phyloP scores from a whole-genome alignment of 2,113 vertebrate genomes.

The Callospermophilus lateralis region DNA sequence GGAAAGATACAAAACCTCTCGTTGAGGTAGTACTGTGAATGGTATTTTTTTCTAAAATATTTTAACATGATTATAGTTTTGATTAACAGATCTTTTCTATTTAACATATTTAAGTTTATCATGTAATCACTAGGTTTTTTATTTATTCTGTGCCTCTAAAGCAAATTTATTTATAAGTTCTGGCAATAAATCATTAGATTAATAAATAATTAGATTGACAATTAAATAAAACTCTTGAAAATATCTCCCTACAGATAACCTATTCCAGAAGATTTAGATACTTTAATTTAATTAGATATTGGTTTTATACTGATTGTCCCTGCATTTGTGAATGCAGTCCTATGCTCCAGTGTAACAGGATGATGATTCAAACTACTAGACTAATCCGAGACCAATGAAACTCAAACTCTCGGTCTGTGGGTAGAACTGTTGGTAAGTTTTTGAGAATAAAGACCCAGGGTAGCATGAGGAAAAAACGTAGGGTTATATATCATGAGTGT shows the following conservation, averaged over 20 bases:
- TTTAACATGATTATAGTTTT: neutral
- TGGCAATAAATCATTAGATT: neutral
- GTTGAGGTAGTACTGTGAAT: neutral
- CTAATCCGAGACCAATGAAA: neutral
- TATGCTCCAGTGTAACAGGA: rapidly evolving
- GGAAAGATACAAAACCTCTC: neutral
- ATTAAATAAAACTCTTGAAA: neutral
- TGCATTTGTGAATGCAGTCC: neutral
- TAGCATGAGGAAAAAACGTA: neutral
- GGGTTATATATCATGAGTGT: neutral
- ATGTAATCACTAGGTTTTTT: neutral
- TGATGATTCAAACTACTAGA: neutral
- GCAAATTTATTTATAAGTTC: neutral
- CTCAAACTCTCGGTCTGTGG: neutral
- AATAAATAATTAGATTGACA: neutral
- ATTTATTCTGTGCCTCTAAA: neutral
- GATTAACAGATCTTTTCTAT: neutral
- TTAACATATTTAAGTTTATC: neutral
- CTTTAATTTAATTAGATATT: neutral
- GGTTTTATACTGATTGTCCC: neutral
- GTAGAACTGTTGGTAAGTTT: neutral
- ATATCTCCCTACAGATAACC: neutral
- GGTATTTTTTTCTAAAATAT: constrained; percentile 20
- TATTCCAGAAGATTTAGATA: neutral
- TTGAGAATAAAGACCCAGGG: neutral